Evolutionary conservation across 2,888 invertebrate genomes (phyloP), one percentile per base, ranked within the genome.

Genomic region (Pristionchus japonicus): DNA sequence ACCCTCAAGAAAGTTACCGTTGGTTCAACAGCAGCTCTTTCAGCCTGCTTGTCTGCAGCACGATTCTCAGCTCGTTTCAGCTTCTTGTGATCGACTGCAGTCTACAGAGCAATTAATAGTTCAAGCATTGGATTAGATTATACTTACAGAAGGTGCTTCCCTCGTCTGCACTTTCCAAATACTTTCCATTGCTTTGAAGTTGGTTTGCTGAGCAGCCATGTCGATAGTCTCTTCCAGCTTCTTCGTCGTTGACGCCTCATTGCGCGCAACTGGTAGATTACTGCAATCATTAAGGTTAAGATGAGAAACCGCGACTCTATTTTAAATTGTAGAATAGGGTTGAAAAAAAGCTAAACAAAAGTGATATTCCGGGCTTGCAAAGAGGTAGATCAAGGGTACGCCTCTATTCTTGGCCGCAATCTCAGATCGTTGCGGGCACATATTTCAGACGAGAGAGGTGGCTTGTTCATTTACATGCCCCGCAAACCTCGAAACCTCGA

Each of bases 81-180:
- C 88, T 94, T 94, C 89, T 93, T 93, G 89, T 92, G 92, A 86
- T 94, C 93, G 20, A 93, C 93, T 15, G 87, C 86, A 3, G 86
- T 86, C 86, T 86, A 70, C 20, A n/a, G 61, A 57, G 15, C 3
- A 9, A 43, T 43, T 11, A 43, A 43, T 43, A 9, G 43, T 43
- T 9, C 43, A 43, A 9, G 11, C 43, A 43, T 43, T 11, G 11
- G 43, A 43, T 43, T 9, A 43, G 11, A 43, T 9, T 43, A 23
- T 20, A 43, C 90, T 90, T 87, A 91, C 92, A 23, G 91, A 91
- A 4, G 94, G 94, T 3, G 93, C 92, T 86, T 94, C 94, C 87
- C 93, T 91, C 7, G 92, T 90, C 77, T 92, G 90, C 49, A 94
- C 90, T 85, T 94, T 94, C 94, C 94, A 94, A 82, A 94, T 93